Evolutionary conservation across 2,797 vertebrate species (phyloP), one percentile per base, ranked within the genome.

Genomic region (Hydrophis major): DNA sequence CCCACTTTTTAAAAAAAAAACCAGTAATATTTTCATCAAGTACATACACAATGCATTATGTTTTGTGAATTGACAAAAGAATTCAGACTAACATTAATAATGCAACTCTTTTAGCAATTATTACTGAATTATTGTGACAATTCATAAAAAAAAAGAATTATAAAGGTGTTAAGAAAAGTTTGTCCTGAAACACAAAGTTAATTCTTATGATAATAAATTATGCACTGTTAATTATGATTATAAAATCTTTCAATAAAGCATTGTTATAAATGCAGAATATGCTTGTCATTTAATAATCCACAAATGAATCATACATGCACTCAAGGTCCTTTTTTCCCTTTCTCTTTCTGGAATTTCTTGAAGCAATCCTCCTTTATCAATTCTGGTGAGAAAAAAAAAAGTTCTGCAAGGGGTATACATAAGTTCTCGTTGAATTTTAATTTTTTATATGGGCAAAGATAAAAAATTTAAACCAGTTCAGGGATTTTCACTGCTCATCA

Each of bases 361-460:
- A 94, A 94, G 92, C 90, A 42, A 91, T 60, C 91, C 86, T 42
- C n/a, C 37, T 96, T 92, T 92, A 93, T 94, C 93, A 92, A 2
- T 90, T 60, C 88, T 0, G 0, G 22, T 63, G 93, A 92, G 90
- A 56, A 92, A 86, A n/a, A n/a, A 89, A 92, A 91, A 92, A 89
- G n/a, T 63, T 42, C 90, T n/a, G 91, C 93, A 92, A 91, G 93
- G 95, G 94, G 89, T 69, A 94, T 69, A 94, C 92, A 96, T 90
- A 93, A 0, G 11, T 59, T 92, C 86, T 16, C 32, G 93, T 93
- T 97, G 93, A 96, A 94, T 94, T 93, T 97, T 94, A 96, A 94
- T 63, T 69, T 97, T 97, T 96, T 93, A 93, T 97, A 91, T 95
- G 89, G 94, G 90, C 78, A 94, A 92, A 63, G 90, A 93, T 97